phyloP scores from a whole-genome alignment of 2,888 invertebrate species.

The Balanococcus diminutus region DNA sequence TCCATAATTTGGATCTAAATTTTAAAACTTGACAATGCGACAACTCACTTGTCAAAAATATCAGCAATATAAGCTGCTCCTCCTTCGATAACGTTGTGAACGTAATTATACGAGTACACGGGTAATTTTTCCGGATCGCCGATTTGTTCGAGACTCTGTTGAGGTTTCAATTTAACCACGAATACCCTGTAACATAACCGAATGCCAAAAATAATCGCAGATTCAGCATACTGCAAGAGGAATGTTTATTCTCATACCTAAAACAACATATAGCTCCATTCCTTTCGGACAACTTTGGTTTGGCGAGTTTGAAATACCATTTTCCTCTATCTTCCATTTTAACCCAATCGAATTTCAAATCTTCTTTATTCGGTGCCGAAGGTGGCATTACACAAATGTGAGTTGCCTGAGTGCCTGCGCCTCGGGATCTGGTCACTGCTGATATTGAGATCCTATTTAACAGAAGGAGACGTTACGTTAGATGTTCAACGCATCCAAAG shows the following conservation, averaged over 20 bases:
- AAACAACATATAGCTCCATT: conserved; percentile 90
- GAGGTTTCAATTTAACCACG: conserved; percentile 72
- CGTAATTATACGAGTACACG: conserved; percentile 75
- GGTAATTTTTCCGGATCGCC: conserved; percentile 73
- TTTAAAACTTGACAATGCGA: no score
- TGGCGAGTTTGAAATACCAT: conserved; percentile 75
- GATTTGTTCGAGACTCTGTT: conserved; percentile 70
- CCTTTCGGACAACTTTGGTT: conserved; percentile 80
- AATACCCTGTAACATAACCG: conserved; percentile 67
- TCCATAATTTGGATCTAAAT: no score
- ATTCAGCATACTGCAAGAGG: background rate
- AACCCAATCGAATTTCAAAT: conserved; percentile 62
- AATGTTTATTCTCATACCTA: conserved; percentile 62
- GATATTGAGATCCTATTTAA: conserved; percentile 65
- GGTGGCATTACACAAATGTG: conserved; percentile 73
- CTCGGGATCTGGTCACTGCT: conserved; percentile 77
- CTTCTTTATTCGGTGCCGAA: conserved; percentile 72
- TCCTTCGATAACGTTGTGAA: conserved; percentile 70
- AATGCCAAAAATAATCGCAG: background rate
- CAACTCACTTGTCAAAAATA: conserved; percentile 74
- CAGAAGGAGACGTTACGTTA: background rate
- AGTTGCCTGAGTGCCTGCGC: conserved; percentile 72
- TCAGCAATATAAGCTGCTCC: conserved; percentile 88
- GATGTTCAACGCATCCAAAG: background rate
- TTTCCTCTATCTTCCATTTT: conserved; percentile 69